These are phyloP conservation scores for Meriones unguiculatus DNA, from an alignment of 2,113 vertebrate species.

Conservation along the genomic window DNA sequence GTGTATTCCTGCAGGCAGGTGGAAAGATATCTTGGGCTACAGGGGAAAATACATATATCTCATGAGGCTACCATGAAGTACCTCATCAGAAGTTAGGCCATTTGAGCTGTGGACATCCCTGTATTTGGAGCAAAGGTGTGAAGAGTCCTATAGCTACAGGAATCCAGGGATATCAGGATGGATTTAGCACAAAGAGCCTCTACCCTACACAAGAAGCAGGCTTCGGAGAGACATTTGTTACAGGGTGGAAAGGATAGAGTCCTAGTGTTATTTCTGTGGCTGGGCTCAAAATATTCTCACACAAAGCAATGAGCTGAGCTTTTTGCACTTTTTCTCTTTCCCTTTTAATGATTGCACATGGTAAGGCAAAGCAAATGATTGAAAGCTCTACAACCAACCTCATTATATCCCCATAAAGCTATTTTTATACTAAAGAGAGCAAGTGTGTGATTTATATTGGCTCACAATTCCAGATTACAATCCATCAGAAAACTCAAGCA, in stretches of 20 bases:
- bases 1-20: not conserved
- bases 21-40: not conserved
- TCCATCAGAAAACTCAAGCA: not conserved
- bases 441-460: constrained; percentile 90
- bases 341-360: constrained; percentile 90
- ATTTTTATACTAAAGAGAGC: constrained; percentile 93
- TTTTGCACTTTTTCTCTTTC: not conserved
- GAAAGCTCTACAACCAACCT: constrained; percentile 89
- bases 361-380: constrained; percentile 95
- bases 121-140: not conserved
- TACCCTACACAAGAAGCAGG: not conserved
- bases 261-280: not conserved
- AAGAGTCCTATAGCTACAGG: not conserved
- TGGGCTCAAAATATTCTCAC: not conserved
- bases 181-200: not conserved
- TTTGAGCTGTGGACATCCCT: not conserved
- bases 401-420: constrained; percentile 92
- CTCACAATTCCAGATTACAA: not conserved
- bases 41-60: not conserved
- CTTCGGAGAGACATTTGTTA: not conserved
- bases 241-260: no score
- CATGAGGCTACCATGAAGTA: not conserved
- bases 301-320: not conserved
- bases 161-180: not conserved
- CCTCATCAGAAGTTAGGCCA: not conserved